phyloP scores from a whole-genome alignment of 2,888 invertebrate genomes.

The Neelides folsomi region DNA sequence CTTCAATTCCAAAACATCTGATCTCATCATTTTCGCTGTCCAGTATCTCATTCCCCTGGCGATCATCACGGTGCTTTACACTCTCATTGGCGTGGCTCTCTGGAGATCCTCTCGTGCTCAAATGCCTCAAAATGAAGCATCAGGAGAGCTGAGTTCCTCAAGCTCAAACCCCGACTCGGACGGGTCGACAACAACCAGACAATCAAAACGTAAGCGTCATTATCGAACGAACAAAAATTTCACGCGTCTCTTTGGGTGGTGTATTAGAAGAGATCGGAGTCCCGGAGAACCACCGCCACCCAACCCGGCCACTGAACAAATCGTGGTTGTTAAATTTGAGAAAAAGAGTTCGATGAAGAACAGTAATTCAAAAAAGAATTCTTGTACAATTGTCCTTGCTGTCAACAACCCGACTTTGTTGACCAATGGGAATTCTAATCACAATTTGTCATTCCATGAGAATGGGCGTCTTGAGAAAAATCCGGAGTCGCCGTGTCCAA shows the following conservation, averaged over 20 bases:
- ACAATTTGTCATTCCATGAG: no score
- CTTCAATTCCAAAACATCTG: constrained; percentile 63
- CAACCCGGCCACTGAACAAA: constrained; percentile 17
- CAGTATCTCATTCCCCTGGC: constrained; percentile 68
- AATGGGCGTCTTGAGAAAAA: no score
- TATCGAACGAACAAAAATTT: not conserved
- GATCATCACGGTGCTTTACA: constrained; percentile 64
- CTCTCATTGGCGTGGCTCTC: constrained; percentile 66
- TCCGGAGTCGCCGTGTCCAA: no score
- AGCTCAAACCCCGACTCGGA: constrained; percentile 10
- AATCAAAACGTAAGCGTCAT: constrained; percentile 1
- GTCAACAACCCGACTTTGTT: no score
- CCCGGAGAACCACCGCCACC: not conserved
- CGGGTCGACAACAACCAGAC: constrained; percentile 2
- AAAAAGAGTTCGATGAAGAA: constrained; percentile 9
- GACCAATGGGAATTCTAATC: no score
- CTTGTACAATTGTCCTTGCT: no score
- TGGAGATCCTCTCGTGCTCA: constrained; percentile 47
- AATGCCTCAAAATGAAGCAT: constrained; percentile 17
- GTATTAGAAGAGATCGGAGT: not conserved
- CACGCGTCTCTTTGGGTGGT: not conserved
- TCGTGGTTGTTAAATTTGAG: constrained; percentile 29
- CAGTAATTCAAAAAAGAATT: no score
- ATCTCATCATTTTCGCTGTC: constrained; percentile 66
- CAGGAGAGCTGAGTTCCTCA: constrained; percentile 14